phyloP scores from a whole-genome alignment of 2,797 vertebrate genomes.

The Sciaenops ocellatus region DNA sequence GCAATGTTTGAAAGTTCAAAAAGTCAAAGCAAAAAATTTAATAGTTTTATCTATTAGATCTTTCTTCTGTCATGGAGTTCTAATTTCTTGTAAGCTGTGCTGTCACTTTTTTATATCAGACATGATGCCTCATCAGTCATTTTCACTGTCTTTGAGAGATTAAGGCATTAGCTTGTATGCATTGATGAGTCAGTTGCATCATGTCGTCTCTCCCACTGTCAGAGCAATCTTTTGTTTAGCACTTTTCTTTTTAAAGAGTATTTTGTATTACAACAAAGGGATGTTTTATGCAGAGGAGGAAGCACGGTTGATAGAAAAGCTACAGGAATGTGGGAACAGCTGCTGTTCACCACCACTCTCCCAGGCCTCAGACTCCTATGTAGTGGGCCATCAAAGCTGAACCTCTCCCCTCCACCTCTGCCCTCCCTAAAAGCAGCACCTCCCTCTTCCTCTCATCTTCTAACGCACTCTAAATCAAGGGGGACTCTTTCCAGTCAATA shows the following conservation, averaged over 20 bases:
- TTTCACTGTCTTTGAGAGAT: conserved; percentile 20
- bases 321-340: conserved; percentile 67
- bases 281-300: conserved; percentile 57
- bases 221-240: conserved; percentile 40
- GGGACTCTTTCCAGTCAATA: conserved; percentile 59
- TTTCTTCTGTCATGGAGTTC: background rate
- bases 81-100: background rate
- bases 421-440: conserved; percentile 69
- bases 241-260: conserved; percentile 14
- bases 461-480: conserved; percentile 70
- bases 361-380: conserved; percentile 55
- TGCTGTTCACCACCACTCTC: conserved; percentile 47
- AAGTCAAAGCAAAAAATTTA: background rate
- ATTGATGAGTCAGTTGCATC: conserved; percentile 55
- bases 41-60: background rate
- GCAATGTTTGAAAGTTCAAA: background rate
- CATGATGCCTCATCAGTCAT: conserved; percentile 11
- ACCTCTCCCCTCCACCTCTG: conserved; percentile 71
- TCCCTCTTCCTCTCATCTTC: conserved; percentile 76
- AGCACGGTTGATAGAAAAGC: conserved; percentile 30
- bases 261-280: conserved; percentile 61
- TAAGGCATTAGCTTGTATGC: conserved; percentile 7
- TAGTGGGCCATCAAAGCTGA: conserved; percentile 75
- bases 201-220: conserved; percentile 46
- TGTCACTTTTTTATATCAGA: conserved; percentile 26